Evolutionary conservation across 2,888 invertebrate genomes (phyloP).

Genomic region (Cryptops parisi): DNA sequence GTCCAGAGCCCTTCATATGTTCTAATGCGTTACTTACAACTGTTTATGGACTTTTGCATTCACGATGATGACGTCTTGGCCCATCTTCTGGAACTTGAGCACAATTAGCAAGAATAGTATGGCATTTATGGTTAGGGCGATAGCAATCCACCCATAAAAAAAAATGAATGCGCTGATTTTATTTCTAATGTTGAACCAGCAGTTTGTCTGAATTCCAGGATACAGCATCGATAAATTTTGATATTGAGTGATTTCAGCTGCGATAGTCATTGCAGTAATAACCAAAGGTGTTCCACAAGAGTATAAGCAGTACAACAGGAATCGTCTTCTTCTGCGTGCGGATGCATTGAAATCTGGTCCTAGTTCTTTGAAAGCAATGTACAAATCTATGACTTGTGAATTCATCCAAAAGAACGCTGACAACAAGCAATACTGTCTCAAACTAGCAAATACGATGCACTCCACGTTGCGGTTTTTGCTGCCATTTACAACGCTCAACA

Average conservation of each 20-base stretch:
- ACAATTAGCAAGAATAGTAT: not conserved
- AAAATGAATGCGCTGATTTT: not conserved
- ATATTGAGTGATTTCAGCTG: not conserved
- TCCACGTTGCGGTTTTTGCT: too few relatives aligned
- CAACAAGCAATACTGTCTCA: not conserved
- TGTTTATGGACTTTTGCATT: not conserved
- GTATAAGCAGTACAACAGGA: not conserved
- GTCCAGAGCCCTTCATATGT: too few relatives aligned
- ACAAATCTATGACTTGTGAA: not conserved
- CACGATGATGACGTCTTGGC: not conserved
- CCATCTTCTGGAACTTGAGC: not conserved
- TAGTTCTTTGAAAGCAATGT: not conserved
- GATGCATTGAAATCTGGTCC: not conserved
- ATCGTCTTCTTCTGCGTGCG: not conserved
- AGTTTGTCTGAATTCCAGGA: not conserved
- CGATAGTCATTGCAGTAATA: not conserved
- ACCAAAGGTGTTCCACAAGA: not conserved
- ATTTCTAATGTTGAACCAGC: not conserved
- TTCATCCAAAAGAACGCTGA: slow-evolving; percentile 2
- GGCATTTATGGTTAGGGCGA: not conserved
- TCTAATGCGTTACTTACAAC: not conserved
- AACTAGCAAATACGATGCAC: not conserved
- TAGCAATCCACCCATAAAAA: slow-evolving; percentile 1
- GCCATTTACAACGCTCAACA: not conserved
- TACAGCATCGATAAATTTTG: not conserved